Base-by-base conservation (phyloP, 23 tunicate species). In the Ciona savignyi region DNA sequence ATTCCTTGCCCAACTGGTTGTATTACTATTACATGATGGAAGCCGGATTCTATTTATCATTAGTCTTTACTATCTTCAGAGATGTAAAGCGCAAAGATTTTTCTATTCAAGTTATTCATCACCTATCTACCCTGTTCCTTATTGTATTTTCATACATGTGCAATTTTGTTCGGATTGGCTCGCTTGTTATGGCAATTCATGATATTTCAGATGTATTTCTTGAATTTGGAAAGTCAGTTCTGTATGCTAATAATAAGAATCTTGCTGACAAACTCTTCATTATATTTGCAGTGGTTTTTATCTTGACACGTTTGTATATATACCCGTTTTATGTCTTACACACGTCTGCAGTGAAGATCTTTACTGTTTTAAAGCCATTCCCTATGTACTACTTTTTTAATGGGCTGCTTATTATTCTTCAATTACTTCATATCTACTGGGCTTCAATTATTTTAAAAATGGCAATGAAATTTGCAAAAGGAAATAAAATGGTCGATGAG, bases 41-140 rank as follows among this genome's bases (percentile, higher is more conserved):
- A 95, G 91, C 84, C 4, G 84, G 96, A 31, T 95, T 95, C 72
- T 95, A 95, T 56, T 29, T 88, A 9, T 88, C 96, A 2, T 80
- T 95, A 2, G 34, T 81, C 11, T 80, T 83, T 77, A 68, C 99
- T 2, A 51, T 95, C 26, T 35, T 88, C 69, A 30, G 62, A 3
- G 99, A 95, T 73, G 92, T 85, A 23, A 95, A 77, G 48, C 68
- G 99, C 66, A 89, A 95, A 60, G 99, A 95, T 67, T 95, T 95
- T 74, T 49, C 35, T 1, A 88, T 74, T 25, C 99, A 95, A 51
- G 1, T 95, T 3, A 95, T 95, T 51, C 99, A 95, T 51, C 99
- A 95, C 61, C 20, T 80, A 29, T 80, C 96, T 24, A 95, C 99
- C 1, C 51, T 95, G 6, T 76, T 80, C 51, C 72, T 95, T 33